Evolutionary conservation across 2,888 invertebrate species (phyloP).

Genomic region (Strigamia transsilvanica): DNA sequence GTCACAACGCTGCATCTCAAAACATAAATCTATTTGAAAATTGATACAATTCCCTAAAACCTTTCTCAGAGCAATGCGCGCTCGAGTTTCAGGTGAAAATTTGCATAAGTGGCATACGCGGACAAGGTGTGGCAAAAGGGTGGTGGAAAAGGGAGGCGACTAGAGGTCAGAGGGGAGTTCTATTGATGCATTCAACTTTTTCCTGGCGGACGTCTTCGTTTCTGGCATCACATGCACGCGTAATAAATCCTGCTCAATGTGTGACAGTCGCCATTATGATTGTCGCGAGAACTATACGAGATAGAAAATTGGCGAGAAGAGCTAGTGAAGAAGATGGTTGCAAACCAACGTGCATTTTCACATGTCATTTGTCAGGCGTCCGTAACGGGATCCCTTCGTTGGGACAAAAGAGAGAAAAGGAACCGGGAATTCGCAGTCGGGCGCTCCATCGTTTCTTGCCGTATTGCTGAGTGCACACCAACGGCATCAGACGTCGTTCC

Average conservation of each 20-base stretch:
- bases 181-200: constrained; percentile 36
- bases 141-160: neutral
- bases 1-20: neutral
- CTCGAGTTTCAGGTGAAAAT: constrained; percentile 52
- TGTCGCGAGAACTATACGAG: constrained; percentile 38
- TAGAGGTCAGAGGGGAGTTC: constrained; percentile 34
- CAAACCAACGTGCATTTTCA: constrained; percentile 50
- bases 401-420: constrained; percentile 31
- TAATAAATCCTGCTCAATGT: constrained; percentile 51
- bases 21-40: constrained; percentile 3
- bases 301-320: neutral
- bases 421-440: constrained; percentile 46
- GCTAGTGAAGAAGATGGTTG: constrained; percentile 18
- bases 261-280: constrained; percentile 53
- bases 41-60: constrained; percentile 1
- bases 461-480: constrained; percentile 48
- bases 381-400: constrained; percentile 51
- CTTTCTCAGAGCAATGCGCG: neutral
- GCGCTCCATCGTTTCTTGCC: constrained; percentile 9
- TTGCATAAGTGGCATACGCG: constrained; percentile 41
- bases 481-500: constrained; percentile 50
- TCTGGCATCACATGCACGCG: neutral
- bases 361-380: constrained; percentile 52
- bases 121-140: constrained; percentile 6
- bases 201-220: neutral